Base-by-base conservation (phyloP, 2,888 invertebrate species). In the Drosophila mayaguana region DNA sequence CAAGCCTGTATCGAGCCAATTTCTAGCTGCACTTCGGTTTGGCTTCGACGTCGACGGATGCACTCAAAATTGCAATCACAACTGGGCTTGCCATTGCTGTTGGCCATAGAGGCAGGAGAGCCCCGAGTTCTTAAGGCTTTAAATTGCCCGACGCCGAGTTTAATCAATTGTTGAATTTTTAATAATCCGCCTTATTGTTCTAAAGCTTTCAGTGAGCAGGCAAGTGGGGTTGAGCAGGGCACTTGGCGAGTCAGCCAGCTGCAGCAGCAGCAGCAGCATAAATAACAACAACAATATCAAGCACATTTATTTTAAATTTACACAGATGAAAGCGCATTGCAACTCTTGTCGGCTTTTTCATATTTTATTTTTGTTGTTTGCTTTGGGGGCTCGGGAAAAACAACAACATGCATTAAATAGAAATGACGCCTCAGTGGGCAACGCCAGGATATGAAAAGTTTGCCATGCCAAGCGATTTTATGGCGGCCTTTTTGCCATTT, bases 221-320 rank as follows among this genome's bases (percentile, higher is more conserved):
- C 36, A 8, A 55, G 32, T 20, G 36, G 56, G 62, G 51, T 3
- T n/a, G 32, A 6, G 2, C 54, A 16, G 55, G 54, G 57, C 70
- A 78, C 80, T 83, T 69, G 53, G 66, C 54, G 61, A 79, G 51
- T 65, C 75, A 75, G 38, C 65, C 62, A 68, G 50, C 76, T 77
- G 79, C 76, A 70, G 18, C 68, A 59, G 43, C 28, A 54, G 32
- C 43, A 62, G 22, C 18, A 40, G 48, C 18, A 50, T 50, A 34
- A 50, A 50, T 11, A 56, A 40, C 55, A 54, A 48, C 46, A 63
- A 62, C 57, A 64, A 63, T 48, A 34, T 67, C 63, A 60, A 62
- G 72, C 69, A 68, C 86, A 83, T 86, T 84, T 78, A 84, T 86
- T 86, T 86, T 83, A 82, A 83, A 83, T 84, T 84, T 73, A 60